Evolutionary conservation across 2,797 vertebrate species (phyloP).

Genomic region (Myripristis jacobus): DNA sequence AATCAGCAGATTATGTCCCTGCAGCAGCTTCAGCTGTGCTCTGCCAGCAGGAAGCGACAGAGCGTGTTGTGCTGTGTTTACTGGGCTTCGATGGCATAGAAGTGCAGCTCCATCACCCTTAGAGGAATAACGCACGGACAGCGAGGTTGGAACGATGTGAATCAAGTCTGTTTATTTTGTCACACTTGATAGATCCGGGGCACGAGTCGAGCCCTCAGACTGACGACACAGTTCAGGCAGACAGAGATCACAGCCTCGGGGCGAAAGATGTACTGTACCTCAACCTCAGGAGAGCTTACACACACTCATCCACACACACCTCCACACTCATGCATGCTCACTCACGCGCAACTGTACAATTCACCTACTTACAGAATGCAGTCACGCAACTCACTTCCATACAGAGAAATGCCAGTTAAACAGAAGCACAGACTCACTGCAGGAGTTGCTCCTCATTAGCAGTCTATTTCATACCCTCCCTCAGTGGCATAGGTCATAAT

Average conservation of each 20-base stretch:
- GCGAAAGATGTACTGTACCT: slow-evolving; percentile 61
- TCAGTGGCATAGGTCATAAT: slow-evolving; percentile 50
- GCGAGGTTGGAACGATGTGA: slow-evolving; percentile 43
- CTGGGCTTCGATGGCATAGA: not conserved
- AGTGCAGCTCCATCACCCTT: not conserved
- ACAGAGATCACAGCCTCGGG: slow-evolving; percentile 72
- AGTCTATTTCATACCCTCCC: slow-evolving; percentile 30
- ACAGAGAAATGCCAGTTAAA: slow-evolving; percentile 45
- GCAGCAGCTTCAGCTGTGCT: slow-evolving; percentile 19
- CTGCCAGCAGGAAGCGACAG: slow-evolving; percentile 20
- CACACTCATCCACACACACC: slow-evolving; percentile 24
- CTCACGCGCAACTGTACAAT: not conserved
- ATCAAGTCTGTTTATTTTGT: slow-evolving; percentile 77
- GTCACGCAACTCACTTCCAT: slow-evolving; percentile 46
- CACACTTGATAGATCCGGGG: slow-evolving; percentile 69
- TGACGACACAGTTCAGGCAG: slow-evolving; percentile 25
- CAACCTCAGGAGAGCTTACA: slow-evolving; percentile 44
- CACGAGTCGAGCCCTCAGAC: slow-evolving; percentile 25
- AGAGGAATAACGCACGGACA: not conserved
- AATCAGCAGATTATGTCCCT: slow-evolving; percentile 46
- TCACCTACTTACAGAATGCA: slow-evolving; percentile 38
- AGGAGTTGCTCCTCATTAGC: slow-evolving; percentile 46
- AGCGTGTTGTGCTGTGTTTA: slow-evolving; percentile 4
- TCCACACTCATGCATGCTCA: slow-evolving; percentile 16
- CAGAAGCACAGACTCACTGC: slow-evolving; percentile 49